Percentiles rank a stretch among this genome's conserved stretches.
These are phyloP conservation scores for Chymomyza procnemis DNA, from an alignment of 2,888 invertebrate genomes.

Conservation along the genomic window DNA sequence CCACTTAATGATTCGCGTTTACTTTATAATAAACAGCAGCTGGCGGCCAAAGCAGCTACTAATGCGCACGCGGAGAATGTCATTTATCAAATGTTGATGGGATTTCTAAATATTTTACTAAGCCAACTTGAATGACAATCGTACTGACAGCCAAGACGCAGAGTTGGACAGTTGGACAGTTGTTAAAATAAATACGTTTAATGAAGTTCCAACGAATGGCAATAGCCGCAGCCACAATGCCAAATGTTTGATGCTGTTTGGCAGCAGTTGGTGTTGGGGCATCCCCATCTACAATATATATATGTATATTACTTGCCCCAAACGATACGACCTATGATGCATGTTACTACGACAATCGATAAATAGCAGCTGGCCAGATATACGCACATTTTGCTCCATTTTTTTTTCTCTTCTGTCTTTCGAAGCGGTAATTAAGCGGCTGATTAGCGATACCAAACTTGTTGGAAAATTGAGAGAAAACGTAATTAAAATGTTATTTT, in stretches of 20 bases:
- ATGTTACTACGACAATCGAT: slow-evolving; percentile 38
- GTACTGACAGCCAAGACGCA: not conserved
- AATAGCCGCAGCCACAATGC: slow-evolving; percentile 34
- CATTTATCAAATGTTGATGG: slow-evolving; percentile 12
- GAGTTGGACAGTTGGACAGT: slow-evolving; percentile 17
- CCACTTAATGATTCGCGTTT: slow-evolving; percentile 40
- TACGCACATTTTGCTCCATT: slow-evolving; percentile 10
- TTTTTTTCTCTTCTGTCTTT: not conserved
- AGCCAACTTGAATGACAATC: slow-evolving; percentile 39
- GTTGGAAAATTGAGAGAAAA: slow-evolving; percentile 34
- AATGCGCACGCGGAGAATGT: not conserved
- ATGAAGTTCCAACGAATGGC: slow-evolving; percentile 58
- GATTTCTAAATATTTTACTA: slow-evolving; percentile 10
- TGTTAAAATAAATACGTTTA: slow-evolving; percentile 55
- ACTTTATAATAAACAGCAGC: slow-evolving; percentile 29
- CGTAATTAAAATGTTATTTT: slow-evolving; percentile 51
- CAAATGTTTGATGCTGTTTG: slow-evolving; percentile 44
- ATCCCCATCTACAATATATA: not conserved
- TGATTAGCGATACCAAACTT: not conserved
- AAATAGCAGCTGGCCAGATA: slow-evolving; percentile 30
- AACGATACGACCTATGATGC: too few species aligned
- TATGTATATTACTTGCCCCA: too few species aligned
- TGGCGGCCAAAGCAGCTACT: not conserved
- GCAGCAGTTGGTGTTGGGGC: not conserved
- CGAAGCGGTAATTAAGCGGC: slow-evolving; percentile 4